Evolutionary conservation across 2,113 vertebrate genomes (phyloP).

Genomic region (Procavia capensis): DNA sequence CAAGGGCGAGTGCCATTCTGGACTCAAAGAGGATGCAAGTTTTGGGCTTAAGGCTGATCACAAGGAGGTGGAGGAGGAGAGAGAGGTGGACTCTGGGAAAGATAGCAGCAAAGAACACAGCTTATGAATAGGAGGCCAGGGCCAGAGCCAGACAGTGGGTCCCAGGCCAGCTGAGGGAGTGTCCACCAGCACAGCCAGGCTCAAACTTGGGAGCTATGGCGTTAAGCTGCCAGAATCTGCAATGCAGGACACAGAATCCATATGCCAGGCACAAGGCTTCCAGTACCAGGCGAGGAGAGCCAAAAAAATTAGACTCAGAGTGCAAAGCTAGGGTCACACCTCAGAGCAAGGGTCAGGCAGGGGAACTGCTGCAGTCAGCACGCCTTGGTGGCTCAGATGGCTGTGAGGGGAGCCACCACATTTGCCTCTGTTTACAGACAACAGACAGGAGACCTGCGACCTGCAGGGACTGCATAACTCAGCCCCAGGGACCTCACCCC

Average conservation of each 20-base stretch:
- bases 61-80: no score
- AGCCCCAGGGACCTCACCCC: neutral
- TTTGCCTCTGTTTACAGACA: constrained; percentile 51
- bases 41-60: neutral
- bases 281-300: neutral
- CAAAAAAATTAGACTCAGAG: constrained; percentile 61
- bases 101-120: neutral
- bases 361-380: neutral
- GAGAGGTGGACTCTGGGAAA: neutral
- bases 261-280: neutral
- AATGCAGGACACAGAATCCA: neutral
- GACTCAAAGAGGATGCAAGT: neutral
- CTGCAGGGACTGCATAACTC: neutral
- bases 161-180: neutral
- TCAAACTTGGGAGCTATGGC: neutral
- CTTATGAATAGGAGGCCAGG: neutral
- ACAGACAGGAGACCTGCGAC: constrained; percentile 16
- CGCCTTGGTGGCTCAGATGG: accelerated
- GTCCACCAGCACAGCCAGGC: neutral
- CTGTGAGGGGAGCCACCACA: neutral
- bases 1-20: neutral
- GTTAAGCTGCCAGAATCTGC: neutral
- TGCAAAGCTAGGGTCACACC: constrained; percentile 59
- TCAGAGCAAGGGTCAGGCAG: constrained; percentile 36
- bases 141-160: neutral